A percentile compares a stretch with the other conserved stretches of the same genome.
Evolutionary conservation across 2,888 invertebrate species (phyloP).

Genomic region (Octodonta nipae): DNA sequence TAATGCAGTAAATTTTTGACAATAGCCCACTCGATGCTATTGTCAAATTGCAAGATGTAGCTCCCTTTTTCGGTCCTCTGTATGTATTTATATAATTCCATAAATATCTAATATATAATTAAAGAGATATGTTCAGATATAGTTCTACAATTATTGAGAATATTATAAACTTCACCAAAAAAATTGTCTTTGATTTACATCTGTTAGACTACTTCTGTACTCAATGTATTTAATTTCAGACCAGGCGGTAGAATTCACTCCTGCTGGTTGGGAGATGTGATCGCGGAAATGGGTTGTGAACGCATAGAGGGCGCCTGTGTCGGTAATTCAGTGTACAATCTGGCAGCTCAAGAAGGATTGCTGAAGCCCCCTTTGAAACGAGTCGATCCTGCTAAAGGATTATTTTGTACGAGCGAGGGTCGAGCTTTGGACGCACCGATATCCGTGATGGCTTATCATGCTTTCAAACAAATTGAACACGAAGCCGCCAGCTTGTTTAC

Average conservation of each 20-base stretch:
- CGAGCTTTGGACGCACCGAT: conserved; percentile 50
- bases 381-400: conserved; percentile 40
- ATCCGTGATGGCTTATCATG: conserved; percentile 50
- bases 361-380: conserved; percentile 46
- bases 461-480: conserved; percentile 52
- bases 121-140: too few species aligned
- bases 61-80: too few species aligned
- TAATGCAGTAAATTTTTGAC: too few species aligned
- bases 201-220: too few species aligned
- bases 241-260: conserved; percentile 68
- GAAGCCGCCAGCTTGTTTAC: conserved; percentile 51
- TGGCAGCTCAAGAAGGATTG: conserved; percentile 56
- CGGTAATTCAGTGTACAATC: conserved; percentile 55
- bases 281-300: conserved; percentile 65
- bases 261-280: conserved; percentile 61
- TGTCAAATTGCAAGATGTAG: too few species aligned
- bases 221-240: too few species aligned
- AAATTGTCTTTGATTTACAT: too few species aligned
- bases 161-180: too few species aligned
- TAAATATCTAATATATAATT: too few species aligned
- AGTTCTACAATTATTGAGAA: too few species aligned
- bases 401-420: conserved; percentile 58
- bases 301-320: conserved; percentile 60
- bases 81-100: too few species aligned
- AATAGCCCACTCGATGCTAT: too few species aligned